Evolutionary conservation across 2,797 vertebrate genomes (phyloP).

Genomic region (Antrozous pallidus): DNA sequence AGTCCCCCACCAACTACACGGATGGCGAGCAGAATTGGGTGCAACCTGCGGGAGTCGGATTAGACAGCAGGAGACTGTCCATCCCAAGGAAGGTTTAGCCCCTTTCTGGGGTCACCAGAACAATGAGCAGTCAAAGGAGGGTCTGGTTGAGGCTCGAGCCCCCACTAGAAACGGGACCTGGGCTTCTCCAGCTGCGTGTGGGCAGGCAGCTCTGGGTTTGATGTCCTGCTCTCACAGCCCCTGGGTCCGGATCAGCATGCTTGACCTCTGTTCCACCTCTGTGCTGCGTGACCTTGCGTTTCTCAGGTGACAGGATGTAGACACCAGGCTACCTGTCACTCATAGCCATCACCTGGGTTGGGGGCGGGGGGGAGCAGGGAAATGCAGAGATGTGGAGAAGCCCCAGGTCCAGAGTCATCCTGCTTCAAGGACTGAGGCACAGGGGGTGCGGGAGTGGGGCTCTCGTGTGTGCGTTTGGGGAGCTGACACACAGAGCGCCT

Average conservation of each 20-base stretch:
- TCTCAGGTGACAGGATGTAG: neutral
- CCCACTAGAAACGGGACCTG: neutral
- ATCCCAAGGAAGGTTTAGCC: neutral
- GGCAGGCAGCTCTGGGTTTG: neutral
- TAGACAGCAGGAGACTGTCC: neutral
- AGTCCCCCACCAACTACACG: neutral
- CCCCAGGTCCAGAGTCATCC: neutral
- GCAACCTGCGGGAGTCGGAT: neutral
- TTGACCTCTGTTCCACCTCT: neutral
- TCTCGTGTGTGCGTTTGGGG: neutral
- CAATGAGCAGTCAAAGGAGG: neutral
- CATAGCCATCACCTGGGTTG: neutral
- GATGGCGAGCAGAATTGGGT: no score
- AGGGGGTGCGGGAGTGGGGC: neutral
- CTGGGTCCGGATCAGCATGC: neutral
- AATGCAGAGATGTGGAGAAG: neutral
- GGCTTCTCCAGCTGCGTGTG: neutral
- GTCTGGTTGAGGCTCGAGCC: neutral
- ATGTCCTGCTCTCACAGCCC: fast-evolving
- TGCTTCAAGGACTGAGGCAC: neutral
- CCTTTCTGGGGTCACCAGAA: neutral
- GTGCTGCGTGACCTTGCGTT: neutral
- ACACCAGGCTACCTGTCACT: neutral
- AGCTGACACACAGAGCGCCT: neutral
- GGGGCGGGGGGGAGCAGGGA: neutral